A percentile compares a stretch with the other conserved stretches of the same genome.
phyloP scores from a whole-genome alignment of 1,140 invertebrate genomes.

The Bradynema listronoti region DNA sequence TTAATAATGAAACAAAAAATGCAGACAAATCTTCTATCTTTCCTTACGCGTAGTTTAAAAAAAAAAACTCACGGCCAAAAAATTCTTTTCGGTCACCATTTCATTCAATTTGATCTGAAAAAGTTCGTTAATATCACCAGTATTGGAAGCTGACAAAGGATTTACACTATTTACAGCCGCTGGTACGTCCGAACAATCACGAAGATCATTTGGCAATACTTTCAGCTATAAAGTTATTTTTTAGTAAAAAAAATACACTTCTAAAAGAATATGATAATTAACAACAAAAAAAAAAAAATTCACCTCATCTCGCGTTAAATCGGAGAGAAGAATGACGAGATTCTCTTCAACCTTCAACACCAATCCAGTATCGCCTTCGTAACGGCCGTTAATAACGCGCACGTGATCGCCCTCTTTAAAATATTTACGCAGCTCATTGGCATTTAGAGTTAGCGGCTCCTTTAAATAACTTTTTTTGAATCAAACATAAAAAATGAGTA shows the following conservation, averaged over 20 bases:
- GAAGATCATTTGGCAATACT: too few species aligned
- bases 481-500: too few species aligned
- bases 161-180: too few species aligned
- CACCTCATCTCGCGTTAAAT: constrained; percentile 92
- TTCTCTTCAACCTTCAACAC: constrained; percentile 89
- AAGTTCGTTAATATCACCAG: too few species aligned
- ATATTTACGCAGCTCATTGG: constrained; percentile 78
- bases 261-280: too few species aligned
- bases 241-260: too few species aligned
- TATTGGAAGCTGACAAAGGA: too few species aligned
- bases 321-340: constrained; percentile 82
- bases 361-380: constrained; percentile 91
- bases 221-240: too few species aligned
- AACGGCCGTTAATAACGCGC: constrained; percentile 76
- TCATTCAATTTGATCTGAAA: constrained; percentile 25
- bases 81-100: constrained; percentile 15
- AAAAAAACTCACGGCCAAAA: constrained; percentile 12
- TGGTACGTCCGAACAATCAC: too few species aligned
- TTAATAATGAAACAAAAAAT: too few species aligned
- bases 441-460: constrained; percentile 52
- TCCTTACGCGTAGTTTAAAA: too few species aligned
- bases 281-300: background rate
- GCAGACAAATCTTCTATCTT: too few species aligned
- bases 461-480: constrained; percentile 25
- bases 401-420: constrained; percentile 95